A percentile compares a stretch with the other conserved stretches of the same genome.
Evolutionary conservation across 2,888 invertebrate species (phyloP).

Genomic region (Drosophila prostipennis): DNA sequence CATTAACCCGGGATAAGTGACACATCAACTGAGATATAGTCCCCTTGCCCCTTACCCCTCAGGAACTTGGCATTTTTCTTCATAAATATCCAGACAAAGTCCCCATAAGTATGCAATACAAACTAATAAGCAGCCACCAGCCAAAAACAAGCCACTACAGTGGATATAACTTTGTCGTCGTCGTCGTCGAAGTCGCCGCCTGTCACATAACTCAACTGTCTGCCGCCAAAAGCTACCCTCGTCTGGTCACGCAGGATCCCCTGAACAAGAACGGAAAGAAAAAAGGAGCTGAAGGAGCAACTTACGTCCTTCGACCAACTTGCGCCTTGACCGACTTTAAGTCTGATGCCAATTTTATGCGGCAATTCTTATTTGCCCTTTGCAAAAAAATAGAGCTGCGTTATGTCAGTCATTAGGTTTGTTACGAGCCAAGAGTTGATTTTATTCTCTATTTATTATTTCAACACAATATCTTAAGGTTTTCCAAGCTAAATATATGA

Average conservation of each 20-base stretch:
- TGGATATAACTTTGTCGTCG: constrained; percentile 46
- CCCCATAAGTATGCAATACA: constrained; percentile 60
- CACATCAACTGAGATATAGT: constrained; percentile 65
- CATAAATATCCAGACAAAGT: constrained; percentile 73
- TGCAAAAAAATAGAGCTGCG: constrained; percentile 18
- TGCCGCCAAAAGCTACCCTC: constrained; percentile 73
- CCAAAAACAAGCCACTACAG: constrained; percentile 61
- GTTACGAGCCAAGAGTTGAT: constrained; percentile 2
- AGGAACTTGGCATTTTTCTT: constrained; percentile 55
- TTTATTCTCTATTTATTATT: constrained; percentile 15
- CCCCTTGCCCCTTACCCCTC: constrained; percentile 1
- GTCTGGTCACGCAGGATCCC: constrained; percentile 70
- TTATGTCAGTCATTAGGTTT: constrained; percentile 27
- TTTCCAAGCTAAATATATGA: background rate
- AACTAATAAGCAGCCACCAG: constrained; percentile 72
- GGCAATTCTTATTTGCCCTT: constrained; percentile 30
- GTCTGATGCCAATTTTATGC: constrained; percentile 82
- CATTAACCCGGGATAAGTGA: constrained; percentile 71
- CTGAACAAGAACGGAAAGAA: constrained; percentile 7
- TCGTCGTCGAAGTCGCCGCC: constrained; percentile 41
- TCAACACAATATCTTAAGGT: background rate
- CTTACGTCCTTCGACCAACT: constrained; percentile 33
- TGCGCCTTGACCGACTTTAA: constrained; percentile 76
- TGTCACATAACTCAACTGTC: constrained; percentile 80
- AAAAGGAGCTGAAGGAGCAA: constrained; percentile 8